phyloP scores from a whole-genome alignment of 2,113 vertebrate species.

The Callipepla squamata region DNA sequence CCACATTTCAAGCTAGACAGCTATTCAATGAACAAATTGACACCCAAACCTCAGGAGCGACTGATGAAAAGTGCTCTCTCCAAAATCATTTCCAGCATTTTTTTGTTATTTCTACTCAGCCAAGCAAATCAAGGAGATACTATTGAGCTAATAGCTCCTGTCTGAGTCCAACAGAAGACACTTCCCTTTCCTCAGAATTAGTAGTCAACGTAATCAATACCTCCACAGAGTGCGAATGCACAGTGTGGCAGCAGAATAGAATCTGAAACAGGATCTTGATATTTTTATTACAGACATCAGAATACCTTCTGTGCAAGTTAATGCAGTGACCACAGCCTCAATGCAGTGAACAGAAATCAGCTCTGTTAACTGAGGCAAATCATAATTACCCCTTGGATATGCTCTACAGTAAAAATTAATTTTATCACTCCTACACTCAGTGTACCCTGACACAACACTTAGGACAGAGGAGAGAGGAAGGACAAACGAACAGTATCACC shows the following conservation, averaged over 20 bases:
- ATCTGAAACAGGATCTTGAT: neutral
- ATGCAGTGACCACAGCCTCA: neutral
- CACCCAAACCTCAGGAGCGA: neutral
- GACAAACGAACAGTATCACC: neutral
- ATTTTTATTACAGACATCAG: neutral
- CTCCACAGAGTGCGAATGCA: neutral
- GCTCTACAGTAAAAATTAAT: slow-evolving; percentile 15
- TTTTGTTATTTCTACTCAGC: neutral
- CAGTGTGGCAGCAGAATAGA: neutral
- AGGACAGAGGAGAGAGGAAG: neutral
- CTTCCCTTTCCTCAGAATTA: neutral
- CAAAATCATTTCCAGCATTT: neutral
- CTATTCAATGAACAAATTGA: neutral
- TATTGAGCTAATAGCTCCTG: neutral
- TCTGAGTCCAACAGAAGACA: neutral
- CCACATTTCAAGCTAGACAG: neutral
- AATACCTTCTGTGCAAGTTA: neutral
- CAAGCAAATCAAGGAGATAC: neutral
- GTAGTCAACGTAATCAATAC: neutral
- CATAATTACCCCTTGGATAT: slow-evolving; percentile 1
- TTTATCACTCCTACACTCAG: neutral
- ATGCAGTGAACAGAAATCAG: neutral
- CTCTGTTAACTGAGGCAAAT: neutral
- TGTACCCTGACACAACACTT: neutral
- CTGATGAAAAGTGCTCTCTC: neutral